A percentile compares a stretch with the other conserved stretches of the same genome.
Evolutionary conservation across 1,140 invertebrate genomes (phyloP).

Genomic region (Oscheius sp.): DNA sequence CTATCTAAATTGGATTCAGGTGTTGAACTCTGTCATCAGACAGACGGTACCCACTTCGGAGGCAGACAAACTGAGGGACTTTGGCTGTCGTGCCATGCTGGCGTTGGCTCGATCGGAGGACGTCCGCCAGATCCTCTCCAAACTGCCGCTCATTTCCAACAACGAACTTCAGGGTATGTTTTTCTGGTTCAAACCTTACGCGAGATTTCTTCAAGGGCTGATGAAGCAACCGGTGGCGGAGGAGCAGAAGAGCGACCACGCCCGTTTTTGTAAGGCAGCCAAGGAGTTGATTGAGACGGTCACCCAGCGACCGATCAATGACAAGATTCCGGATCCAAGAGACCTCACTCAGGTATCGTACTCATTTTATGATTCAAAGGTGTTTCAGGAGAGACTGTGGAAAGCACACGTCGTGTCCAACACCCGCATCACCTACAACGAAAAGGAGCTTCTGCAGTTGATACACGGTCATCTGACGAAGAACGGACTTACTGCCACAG

Average conservation of each 20-base stretch:
- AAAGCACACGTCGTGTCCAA: constrained; percentile 84
- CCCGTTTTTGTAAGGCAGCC: constrained; percentile 91
- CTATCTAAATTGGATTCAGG: constrained; percentile 47
- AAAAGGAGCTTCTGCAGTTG: constrained; percentile 83
- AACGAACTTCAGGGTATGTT: constrained; percentile 81
- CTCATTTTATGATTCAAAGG: background rate
- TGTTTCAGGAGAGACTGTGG: constrained; percentile 49
- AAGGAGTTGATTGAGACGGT: constrained; percentile 84
- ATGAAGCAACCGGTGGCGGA: constrained; percentile 93
- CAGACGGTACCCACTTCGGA: constrained; percentile 90
- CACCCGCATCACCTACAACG: constrained; percentile 87
- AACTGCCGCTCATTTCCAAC: constrained; percentile 87
- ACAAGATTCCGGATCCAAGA: constrained; percentile 22
- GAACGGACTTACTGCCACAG: constrained; percentile 67
- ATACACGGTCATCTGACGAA: constrained; percentile 81
- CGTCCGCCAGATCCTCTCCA: constrained; percentile 89
- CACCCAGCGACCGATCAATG: constrained; percentile 74
- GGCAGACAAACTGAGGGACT: constrained; percentile 84
- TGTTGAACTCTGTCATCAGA: constrained; percentile 63
- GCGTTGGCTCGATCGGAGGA: constrained; percentile 85
- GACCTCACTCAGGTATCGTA: constrained; percentile 48
- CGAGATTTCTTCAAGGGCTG: constrained; percentile 67
- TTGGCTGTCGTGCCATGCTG: constrained; percentile 75
- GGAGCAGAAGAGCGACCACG: constrained; percentile 90
- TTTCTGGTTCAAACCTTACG: background rate